These are phyloP conservation scores for Geopemphigus sp. DNA, from an alignment of 1,140 invertebrate species.

Conservation along the genomic window DNA sequence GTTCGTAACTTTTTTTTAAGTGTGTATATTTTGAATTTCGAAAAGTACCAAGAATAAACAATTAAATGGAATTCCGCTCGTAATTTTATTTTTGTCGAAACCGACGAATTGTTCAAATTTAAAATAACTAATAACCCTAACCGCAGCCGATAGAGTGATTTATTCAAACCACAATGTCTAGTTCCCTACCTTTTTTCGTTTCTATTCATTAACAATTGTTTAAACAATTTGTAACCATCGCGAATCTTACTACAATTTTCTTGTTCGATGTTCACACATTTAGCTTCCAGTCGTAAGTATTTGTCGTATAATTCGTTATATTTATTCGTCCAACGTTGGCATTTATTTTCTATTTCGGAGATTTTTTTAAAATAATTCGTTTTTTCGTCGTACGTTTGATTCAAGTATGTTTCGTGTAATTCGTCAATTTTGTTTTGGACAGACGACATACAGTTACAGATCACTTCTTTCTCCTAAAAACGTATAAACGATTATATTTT, in stretches of 20 bases:
- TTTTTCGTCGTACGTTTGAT: not conserved
- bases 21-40: too few relatives aligned
- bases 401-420: too few relatives aligned
- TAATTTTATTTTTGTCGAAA: not conserved
- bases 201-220: too few relatives aligned
- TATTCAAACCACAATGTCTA: too few relatives aligned
- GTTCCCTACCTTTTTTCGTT: too few relatives aligned
- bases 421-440: not conserved
- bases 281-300: slow-evolving; percentile 16
- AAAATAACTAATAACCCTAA: too few relatives aligned
- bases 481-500: too few relatives aligned
- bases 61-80: not conserved
- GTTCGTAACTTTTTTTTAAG: too few relatives aligned
- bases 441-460: too few relatives aligned
- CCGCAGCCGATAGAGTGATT: too few relatives aligned
- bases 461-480: not conserved
- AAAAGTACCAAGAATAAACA: too few relatives aligned
- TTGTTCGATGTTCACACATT: not conserved
- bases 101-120: too few relatives aligned
- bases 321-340: slow-evolving; percentile 24
- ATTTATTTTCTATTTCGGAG: slow-evolving; percentile 9
- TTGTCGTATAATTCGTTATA: slow-evolving; percentile 7
- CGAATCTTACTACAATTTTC: slow-evolving; percentile 31
- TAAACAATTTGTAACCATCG: not conserved
- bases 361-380: not conserved